These are phyloP conservation scores for Abramis brama DNA, from an alignment of 2,113 vertebrate species.

Conservation along the genomic window DNA sequence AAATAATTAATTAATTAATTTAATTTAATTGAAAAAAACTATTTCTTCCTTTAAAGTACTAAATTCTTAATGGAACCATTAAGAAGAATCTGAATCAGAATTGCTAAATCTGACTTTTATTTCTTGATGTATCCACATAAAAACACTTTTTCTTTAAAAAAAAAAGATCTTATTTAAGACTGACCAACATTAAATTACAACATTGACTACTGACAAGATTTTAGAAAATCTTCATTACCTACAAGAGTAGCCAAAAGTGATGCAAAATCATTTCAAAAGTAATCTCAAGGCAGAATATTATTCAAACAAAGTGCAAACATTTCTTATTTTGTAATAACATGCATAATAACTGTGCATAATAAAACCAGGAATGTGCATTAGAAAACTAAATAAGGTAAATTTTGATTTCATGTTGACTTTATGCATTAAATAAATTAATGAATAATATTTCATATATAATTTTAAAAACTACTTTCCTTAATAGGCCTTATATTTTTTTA, in stretches of 20 bases:
- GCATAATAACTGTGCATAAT: not conserved
- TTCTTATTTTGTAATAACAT: not conserved
- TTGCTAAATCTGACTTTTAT: too few species aligned
- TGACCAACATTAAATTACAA: not conserved
- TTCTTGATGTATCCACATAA: too few species aligned
- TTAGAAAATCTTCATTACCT: not conserved
- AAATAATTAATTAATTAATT: too few species aligned
- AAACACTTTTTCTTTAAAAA: not conserved
- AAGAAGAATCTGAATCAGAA: too few species aligned
- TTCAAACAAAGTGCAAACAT: not conserved
- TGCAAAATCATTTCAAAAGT: not conserved
- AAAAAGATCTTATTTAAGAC: not conserved
- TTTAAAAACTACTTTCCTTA: not conserved
- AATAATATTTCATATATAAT: not conserved
- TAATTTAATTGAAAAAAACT: too few species aligned
- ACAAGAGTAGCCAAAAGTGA: not conserved
- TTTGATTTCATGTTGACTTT: conserved; percentile 10
- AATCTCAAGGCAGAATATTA: not conserved
- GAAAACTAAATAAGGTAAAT: not conserved
- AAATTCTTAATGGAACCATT: too few species aligned
- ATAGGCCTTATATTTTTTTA: not conserved
- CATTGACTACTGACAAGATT: not conserved
- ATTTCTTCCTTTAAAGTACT: too few species aligned
- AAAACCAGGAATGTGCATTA: not conserved
- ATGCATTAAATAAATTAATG: not conserved